Evolutionary conservation across 2,797 vertebrate genomes (phyloP), one percentile per base, ranked within the genome.

Genomic region (Merluccius polli): DNA sequence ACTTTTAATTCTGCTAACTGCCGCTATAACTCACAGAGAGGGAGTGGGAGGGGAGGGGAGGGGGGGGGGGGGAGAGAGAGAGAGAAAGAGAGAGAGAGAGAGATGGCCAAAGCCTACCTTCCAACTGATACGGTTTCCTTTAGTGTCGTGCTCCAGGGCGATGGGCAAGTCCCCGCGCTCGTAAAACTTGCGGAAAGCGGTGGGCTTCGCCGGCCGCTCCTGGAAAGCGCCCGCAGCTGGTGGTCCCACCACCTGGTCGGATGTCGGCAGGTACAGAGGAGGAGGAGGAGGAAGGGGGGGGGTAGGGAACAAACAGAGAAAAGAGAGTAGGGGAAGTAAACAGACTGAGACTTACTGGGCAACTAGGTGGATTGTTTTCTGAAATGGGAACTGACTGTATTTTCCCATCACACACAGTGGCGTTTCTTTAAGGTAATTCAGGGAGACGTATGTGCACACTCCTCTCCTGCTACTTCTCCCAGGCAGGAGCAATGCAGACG

Each of bases 101-200:
- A 44, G 41, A 44, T 44, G 12, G 41, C 41, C 41, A 6, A 10
- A 36, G 3, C 83, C 71, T 93, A 95, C 94, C 93, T 94, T 94
- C 94, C 94, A 95, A 15, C 87, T 85, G 18, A 94, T 94, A 65
- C 85, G 85, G 75, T 93, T 93, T 32, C 92, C 90, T 78, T 84
- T 93, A 72, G 82, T 74, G 77, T 89, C 85, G 2, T 94, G 92
- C 41, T 88, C 80, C 86, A 94, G 81, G 0, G 87, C 88, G 10
- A 95, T 89, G 1, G 96, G 97, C 87, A 98, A 94, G 84, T 97
- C 95, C 78, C 96, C 95, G 4, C 95, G 90, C 35, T 98, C 95
- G n/a, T 97, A 98, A 89, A 95, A 95, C 87, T 94, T 98, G 73
- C 97, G 94, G 83, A 99, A 98, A 1, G 87, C 90, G 9, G 96